Evolutionary conservation across 2,888 invertebrate species (phyloP).

Genomic region (Melinaea menophilus): DNA sequence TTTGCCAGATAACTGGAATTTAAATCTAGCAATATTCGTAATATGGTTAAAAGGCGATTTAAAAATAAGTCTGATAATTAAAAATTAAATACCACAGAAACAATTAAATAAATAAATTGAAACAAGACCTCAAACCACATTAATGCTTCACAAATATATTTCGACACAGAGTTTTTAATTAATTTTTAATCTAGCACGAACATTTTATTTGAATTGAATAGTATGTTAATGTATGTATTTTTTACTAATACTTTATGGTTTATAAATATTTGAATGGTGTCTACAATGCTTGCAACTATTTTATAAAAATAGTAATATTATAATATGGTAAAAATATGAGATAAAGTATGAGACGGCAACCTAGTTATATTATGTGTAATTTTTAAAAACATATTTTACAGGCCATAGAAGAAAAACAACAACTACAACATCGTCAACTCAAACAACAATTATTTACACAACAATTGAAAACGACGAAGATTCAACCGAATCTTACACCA

Average conservation of each 20-base stretch:
- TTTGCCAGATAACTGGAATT: too few relatives aligned
- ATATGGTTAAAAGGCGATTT: background rate
- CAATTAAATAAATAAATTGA: constrained; percentile 20
- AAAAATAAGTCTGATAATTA: background rate
- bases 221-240: too few relatives aligned
- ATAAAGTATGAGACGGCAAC: too few relatives aligned
- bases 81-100: constrained; percentile 11
- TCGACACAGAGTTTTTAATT: background rate
- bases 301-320: too few relatives aligned
- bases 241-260: too few relatives aligned
- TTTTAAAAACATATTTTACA: constrained; percentile 27
- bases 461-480: constrained; percentile 47
- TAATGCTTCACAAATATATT: background rate
- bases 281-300: too few relatives aligned
- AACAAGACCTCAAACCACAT: constrained; percentile 16
- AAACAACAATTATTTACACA: constrained; percentile 51
- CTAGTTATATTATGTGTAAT: too few relatives aligned
- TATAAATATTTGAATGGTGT: too few relatives aligned
- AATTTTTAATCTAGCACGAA: background rate
- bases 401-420: constrained; percentile 75
- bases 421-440: constrained; percentile 46
- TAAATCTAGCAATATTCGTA: too few relatives aligned
- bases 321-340: too few relatives aligned
- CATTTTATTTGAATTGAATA: too few relatives aligned
- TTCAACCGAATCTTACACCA: constrained; percentile 49